phyloP scores from a whole-genome alignment of 2,888 invertebrate genomes.

The Pheosia tremula region DNA sequence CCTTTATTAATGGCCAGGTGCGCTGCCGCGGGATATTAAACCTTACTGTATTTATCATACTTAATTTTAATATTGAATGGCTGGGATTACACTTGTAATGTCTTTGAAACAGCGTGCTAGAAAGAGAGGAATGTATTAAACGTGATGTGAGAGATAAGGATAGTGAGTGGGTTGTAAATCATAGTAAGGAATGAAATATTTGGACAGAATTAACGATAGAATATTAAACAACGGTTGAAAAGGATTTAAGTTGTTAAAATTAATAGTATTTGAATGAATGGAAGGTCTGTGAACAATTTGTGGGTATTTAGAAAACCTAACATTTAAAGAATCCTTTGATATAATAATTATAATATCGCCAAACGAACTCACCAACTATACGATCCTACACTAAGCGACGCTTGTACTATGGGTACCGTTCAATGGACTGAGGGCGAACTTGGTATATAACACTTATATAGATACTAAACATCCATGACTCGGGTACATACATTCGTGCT shows the following conservation, averaged over 20 bases:
- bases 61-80: constrained; percentile 40
- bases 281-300: no score
- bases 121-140: constrained; percentile 4
- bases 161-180: not conserved
- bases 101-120: constrained; percentile 29
- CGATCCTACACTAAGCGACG: no score
- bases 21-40: constrained; percentile 28
- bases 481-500: no score
- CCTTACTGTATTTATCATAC: constrained; percentile 36
- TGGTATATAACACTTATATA: no score
- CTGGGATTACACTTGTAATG: constrained; percentile 36
- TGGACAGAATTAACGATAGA: not conserved
- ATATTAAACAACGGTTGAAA: not conserved
- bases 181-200: constrained; percentile 2
- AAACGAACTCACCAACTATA: no score
- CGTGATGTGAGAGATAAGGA: not conserved
- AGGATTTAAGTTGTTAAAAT: not conserved
- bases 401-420: no score
- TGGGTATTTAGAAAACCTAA: no score
- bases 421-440: no score
- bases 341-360: no score
- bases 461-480: no score
- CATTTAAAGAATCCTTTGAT: no score
- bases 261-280: no score
- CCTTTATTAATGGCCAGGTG: constrained; percentile 12